Conservation (phyloP, 2,888 invertebrate species). For the Dusona sp. region DNA sequence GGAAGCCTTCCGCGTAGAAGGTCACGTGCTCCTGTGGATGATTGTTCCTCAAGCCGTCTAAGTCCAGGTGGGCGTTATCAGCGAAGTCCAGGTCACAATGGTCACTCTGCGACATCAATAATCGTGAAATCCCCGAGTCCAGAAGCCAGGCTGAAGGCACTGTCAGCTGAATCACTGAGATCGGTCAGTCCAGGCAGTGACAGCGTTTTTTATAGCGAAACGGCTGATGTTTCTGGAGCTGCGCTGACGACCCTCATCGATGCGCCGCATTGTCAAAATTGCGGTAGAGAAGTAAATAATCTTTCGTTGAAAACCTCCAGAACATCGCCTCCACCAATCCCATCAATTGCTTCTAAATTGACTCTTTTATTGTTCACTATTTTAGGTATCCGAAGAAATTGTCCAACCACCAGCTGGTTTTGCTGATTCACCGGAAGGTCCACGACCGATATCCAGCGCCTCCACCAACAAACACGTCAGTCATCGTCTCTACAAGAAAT, state of each 20-base stretch:
- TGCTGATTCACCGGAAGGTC: conserved; percentile 91
- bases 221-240: conserved; percentile 86
- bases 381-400: conserved; percentile 87
- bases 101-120: conserved; percentile 77
- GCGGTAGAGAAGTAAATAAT: conserved; percentile 90
- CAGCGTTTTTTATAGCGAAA: conserved; percentile 95
- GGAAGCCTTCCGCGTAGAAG: conserved; percentile 88
- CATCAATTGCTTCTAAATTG: not conserved
- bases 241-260: conserved; percentile 74
- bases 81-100: conserved; percentile 85
- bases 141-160: conserved; percentile 89
- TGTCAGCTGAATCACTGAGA: conserved; percentile 94
- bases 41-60: conserved; percentile 81
- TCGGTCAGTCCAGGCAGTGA: conserved; percentile 97
- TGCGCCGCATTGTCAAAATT: conserved; percentile 90
- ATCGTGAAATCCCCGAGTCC: conserved; percentile 84
- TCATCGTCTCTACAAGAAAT: conserved; percentile 91
- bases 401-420: conserved; percentile 96
- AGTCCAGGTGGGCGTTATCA: conserved; percentile 82
- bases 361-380: not conserved
- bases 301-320: not conserved
- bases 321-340: not conserved
- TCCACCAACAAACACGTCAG: conserved; percentile 80
- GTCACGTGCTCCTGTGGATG: conserved; percentile 86
- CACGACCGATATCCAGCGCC: conserved; percentile 78